phyloP scores from a whole-genome alignment of 2,113 vertebrate species.

The Eulacestoma nigropectus region DNA sequence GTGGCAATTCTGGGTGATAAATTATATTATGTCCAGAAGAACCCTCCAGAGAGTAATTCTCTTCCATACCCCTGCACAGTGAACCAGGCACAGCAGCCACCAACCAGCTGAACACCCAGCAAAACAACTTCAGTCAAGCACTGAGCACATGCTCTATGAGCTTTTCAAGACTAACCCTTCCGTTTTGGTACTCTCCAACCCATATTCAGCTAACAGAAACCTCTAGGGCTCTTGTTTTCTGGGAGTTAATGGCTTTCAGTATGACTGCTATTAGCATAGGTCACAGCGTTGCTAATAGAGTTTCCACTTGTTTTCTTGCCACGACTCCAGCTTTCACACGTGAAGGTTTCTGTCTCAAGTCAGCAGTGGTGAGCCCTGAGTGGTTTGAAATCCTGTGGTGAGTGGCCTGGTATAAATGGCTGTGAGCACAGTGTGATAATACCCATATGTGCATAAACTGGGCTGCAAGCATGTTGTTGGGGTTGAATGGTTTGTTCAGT shows the following conservation, averaged over 20 bases:
- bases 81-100: not conserved
- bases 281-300: not conserved
- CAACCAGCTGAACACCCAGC: not conserved
- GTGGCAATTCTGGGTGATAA: not conserved
- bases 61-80: not conserved
- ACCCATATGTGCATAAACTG: not conserved
- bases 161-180: not conserved
- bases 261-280: not conserved
- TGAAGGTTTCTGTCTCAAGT: not conserved
- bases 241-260: not conserved
- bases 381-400: not conserved
- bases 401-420: not conserved
- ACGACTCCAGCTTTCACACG: not conserved
- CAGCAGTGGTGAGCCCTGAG: not conserved
- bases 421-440: not conserved
- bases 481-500: not conserved
- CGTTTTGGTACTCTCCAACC: not conserved
- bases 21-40: not conserved
- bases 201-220: not conserved
- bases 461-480: not conserved
- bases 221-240: not conserved
- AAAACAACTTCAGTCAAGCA: not conserved
- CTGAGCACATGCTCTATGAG: not conserved
- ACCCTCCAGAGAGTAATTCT: not conserved
- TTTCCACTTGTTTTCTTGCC: not conserved